A percentile compares a stretch with the other conserved stretches of the same genome.
Conservation (phyloP, 2,888 invertebrate species). For the Liopterus haemorrhoidalis region DNA sequence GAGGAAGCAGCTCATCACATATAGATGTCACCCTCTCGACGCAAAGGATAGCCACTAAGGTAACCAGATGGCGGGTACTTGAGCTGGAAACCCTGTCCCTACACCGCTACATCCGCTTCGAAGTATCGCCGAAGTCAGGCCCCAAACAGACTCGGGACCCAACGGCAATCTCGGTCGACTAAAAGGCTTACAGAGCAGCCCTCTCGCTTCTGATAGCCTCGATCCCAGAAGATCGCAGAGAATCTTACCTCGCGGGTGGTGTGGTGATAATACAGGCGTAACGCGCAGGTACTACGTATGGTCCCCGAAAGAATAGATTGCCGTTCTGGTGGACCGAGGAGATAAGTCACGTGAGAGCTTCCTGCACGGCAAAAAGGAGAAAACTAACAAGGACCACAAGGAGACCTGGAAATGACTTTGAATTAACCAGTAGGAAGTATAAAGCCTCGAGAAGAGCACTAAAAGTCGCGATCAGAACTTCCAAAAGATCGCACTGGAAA, state of each 20-base stretch:
- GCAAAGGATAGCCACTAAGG: not conserved
- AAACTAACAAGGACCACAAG: not conserved
- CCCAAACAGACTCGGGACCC: no score
- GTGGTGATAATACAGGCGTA: no score
- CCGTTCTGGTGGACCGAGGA: no score
- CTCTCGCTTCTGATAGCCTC: no score
- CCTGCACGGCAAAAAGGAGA: not conserved
- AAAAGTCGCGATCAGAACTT: not conserved
- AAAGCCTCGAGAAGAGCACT: not conserved
- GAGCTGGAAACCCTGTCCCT: not conserved
- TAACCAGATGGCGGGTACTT: not conserved
- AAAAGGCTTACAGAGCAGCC: no score
- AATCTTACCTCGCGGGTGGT: no score
- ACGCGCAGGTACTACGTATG: no score
- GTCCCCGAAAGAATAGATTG: no score
- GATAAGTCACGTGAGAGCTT: no score
- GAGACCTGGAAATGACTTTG: not conserved
- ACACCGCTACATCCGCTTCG: slow-evolving; percentile 5
- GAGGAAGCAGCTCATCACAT: slow-evolving; percentile 1
- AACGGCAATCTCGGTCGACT: no score
- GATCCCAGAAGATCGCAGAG: no score
- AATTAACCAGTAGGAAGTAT: no score
- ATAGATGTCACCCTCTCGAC: slow-evolving; percentile 4
- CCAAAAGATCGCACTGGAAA: not conserved
- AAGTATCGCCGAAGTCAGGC: not conserved